Evolutionary conservation across 2,797 vertebrate species (phyloP), one percentile per base, ranked within the genome.

Genomic region (Catamblyrhynchus diadema): DNA sequence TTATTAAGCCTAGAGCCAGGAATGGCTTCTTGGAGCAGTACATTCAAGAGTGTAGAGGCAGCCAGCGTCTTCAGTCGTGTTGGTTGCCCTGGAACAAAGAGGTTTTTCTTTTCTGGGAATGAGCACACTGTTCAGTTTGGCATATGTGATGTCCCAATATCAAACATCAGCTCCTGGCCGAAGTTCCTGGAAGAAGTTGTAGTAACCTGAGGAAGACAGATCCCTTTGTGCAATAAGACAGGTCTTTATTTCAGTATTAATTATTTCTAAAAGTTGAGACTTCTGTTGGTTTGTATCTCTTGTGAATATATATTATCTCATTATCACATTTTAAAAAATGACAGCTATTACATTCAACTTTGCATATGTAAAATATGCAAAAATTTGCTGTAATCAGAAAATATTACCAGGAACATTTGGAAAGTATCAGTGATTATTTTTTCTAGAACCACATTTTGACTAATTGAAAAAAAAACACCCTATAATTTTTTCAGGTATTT

Each of bases 11-110:
- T 14, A 6, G 12, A n/a, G 10, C 7, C 18, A 66, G 56, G 30
- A 22, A 32, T n/a, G 27, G 9, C 18, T 75, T 51, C 35, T 72
- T 83, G 37, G 32, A 64, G 41, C 27, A 62, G 20, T 33, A 23
- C 12, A 45, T 74, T 79, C 17, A 35, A 16, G 14, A 59, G 3
- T 6, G 4, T 16, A 30, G 24, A 70, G 30, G 24, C 19, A 69
- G 11, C 5, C 18, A 45, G 7, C 44, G 9, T 44, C 28, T 48
- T 69, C 23, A 57, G 0, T 66, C 0, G 0, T 18, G 18, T 27
- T 72, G 1, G 16, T n/a, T 59, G 6, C 27, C 12, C 12, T 25
- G 51, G 59, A 87, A 84, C 37, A 83, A 81, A 24, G 44, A 53
- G 16, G 13, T 12, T 71, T 78, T 90, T 79, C 5, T 77, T 64